Evolutionary conservation across 2,888 invertebrate genomes (phyloP).

Genomic region (Protophormia terraenovae): DNA sequence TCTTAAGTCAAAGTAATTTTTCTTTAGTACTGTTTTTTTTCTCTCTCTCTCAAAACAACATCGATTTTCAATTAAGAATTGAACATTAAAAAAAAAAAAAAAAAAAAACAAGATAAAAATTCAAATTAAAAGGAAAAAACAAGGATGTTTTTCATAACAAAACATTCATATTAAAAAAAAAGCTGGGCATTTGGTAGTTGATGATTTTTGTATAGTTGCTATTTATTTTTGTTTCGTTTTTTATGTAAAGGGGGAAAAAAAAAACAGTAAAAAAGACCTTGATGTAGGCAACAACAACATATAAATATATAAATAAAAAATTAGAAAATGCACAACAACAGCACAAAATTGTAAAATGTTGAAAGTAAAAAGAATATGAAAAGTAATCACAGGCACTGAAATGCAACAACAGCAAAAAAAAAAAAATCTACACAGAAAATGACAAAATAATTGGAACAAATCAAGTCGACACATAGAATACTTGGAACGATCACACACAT

Average conservation of each 20-base stretch:
- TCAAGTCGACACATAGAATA: slow-evolving; percentile 50
- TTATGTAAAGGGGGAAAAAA: slow-evolving; percentile 13
- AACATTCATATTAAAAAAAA: slow-evolving; percentile 4
- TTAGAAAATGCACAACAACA: not conserved
- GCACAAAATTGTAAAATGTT: not conserved
- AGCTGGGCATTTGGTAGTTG: slow-evolving; percentile 30
- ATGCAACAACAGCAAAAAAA: slow-evolving; percentile 43
- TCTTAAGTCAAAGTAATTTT: not conserved
- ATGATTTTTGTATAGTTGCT: slow-evolving; percentile 19
- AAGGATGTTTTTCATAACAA: not conserved
- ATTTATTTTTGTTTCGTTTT: slow-evolving; percentile 12
- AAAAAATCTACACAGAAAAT: slow-evolving; percentile 48
- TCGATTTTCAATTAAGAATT: slow-evolving; percentile 56
- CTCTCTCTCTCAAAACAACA: slow-evolving; percentile 7
- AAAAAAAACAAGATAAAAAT: slow-evolving; percentile 13
- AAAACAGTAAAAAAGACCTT: slow-evolving; percentile 31
- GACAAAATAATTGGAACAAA: slow-evolving; percentile 68
- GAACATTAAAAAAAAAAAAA: slow-evolving; percentile 1
- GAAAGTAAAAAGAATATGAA: slow-evolving; percentile 42
- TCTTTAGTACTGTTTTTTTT: not conserved
- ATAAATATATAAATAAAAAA: slow-evolving; percentile 4
- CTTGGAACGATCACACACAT: not conserved
- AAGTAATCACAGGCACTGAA: slow-evolving; percentile 48
- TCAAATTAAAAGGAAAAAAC: no score
- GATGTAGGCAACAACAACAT: not conserved